Evolutionary conservation across 2,797 vertebrate species (phyloP).

Genomic region (Peromyscus eremicus): DNA sequence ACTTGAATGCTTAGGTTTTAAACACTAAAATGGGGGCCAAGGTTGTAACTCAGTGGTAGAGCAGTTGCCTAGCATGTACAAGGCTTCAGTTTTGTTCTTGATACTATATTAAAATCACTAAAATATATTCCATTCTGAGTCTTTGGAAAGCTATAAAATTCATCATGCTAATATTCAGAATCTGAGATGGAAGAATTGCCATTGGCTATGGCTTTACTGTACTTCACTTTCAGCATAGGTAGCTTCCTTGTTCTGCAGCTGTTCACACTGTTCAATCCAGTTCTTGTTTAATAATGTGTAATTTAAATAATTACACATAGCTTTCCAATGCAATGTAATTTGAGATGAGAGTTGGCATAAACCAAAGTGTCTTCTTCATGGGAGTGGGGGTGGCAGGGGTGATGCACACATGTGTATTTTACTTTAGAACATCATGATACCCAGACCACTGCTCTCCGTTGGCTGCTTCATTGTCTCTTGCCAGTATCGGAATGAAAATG

Average conservation of each 20-base stretch:
- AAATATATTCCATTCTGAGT: background rate
- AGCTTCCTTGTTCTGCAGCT: background rate
- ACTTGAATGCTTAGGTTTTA: background rate
- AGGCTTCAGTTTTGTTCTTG: background rate
- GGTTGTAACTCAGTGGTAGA: background rate
- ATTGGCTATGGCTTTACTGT: fast-evolving
- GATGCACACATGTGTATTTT: background rate
- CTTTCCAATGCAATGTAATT: constrained; percentile 9
- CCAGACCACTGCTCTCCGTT: background rate
- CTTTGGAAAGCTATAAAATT: background rate
- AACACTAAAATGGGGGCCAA: background rate
- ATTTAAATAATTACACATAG: background rate
- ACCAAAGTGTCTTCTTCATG: background rate
- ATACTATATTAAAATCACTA: background rate
- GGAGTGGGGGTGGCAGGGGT: too few species aligned
- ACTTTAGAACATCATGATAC: background rate
- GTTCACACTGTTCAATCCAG: background rate
- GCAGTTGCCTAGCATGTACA: background rate
- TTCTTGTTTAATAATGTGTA: constrained; percentile 1
- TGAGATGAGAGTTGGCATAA: background rate
- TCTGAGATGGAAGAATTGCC: background rate
- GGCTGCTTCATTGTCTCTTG: background rate
- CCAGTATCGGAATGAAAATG: background rate
- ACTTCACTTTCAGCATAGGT: background rate
- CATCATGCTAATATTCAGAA: background rate